These are phyloP conservation scores for Eretmochelys imbricata DNA, from an alignment of 2,113 vertebrate genomes.

Conservation along the genomic window DNA sequence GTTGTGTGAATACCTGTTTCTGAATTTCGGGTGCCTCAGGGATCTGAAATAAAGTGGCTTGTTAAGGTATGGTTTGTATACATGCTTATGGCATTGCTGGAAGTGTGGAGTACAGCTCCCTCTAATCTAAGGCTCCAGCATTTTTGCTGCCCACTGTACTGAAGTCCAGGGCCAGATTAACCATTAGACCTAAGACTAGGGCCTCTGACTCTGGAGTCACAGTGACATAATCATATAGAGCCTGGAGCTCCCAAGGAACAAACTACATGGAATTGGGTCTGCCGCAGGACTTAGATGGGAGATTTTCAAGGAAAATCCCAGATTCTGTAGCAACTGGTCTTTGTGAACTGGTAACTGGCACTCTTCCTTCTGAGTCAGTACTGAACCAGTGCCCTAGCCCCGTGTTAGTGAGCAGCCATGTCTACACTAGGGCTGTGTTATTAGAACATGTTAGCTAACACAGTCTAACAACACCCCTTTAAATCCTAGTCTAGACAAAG, in stretches of 20 bases:
- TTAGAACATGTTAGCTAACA: background rate
- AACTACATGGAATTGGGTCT: background rate
- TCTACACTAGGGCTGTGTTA: background rate
- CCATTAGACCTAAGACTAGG: background rate
- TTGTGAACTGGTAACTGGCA: background rate
- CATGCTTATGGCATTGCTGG: background rate
- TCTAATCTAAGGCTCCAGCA: background rate
- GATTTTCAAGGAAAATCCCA: background rate
- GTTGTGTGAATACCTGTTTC: background rate
- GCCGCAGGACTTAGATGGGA: background rate
- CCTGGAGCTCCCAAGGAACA: background rate
- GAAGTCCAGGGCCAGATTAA: background rate
- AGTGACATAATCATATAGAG: background rate
- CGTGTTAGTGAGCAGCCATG: background rate
- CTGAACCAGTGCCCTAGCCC: background rate
- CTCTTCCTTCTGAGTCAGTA: background rate
- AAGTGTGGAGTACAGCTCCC: background rate
- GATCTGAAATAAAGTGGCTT: background rate
- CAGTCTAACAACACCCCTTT: background rate
- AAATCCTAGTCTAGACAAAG: background rate
- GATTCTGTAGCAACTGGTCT: background rate
- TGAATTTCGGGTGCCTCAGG: background rate
- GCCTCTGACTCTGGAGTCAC: too few species aligned
- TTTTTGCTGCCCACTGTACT: background rate
- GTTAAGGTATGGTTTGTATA: background rate